Conservation (phyloP, 2,113 vertebrate genomes). For the Galemys pyrenaicus region DNA sequence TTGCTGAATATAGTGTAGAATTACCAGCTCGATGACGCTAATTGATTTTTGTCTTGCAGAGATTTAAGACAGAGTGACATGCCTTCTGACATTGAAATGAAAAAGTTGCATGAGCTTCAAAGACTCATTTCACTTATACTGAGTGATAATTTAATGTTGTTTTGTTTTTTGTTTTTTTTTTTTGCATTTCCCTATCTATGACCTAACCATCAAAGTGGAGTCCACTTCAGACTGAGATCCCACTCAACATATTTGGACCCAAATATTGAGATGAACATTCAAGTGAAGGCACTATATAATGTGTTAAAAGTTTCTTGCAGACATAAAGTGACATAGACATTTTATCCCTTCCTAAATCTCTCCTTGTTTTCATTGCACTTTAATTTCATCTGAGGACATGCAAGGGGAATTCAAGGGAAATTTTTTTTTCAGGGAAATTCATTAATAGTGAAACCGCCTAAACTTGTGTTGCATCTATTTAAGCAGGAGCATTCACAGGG, state of each 20-base stretch:
- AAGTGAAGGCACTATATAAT: neutral
- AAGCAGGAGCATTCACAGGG: neutral
- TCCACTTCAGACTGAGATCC: neutral
- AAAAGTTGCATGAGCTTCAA: constrained; percentile 57
- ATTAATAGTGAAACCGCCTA: neutral
- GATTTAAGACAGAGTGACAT: constrained; percentile 74
- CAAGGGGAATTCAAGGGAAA: neutral
- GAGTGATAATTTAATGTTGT: constrained; percentile 38
- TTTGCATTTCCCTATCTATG: neutral
- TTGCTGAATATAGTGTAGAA: constrained; percentile 70
- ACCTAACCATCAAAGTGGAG: neutral
- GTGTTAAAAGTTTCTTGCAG: neutral
- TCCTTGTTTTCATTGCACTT: neutral
- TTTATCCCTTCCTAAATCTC: neutral
- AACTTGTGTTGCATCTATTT: neutral
- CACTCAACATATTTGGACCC: neutral
- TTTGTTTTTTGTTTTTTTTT: neutral
- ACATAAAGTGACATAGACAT: neutral
- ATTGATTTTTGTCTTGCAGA: constrained; percentile 82
- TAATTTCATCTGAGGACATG: neutral
- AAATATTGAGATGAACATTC: neutral
- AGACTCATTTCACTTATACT: constrained; percentile 58
- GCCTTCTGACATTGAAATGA: constrained; percentile 61
- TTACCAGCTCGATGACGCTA: constrained; percentile 74
- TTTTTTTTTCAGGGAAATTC: too few relatives aligned